Base-by-base conservation (phyloP, 2,888 invertebrate species). In the Strigamia crassipes region DNA sequence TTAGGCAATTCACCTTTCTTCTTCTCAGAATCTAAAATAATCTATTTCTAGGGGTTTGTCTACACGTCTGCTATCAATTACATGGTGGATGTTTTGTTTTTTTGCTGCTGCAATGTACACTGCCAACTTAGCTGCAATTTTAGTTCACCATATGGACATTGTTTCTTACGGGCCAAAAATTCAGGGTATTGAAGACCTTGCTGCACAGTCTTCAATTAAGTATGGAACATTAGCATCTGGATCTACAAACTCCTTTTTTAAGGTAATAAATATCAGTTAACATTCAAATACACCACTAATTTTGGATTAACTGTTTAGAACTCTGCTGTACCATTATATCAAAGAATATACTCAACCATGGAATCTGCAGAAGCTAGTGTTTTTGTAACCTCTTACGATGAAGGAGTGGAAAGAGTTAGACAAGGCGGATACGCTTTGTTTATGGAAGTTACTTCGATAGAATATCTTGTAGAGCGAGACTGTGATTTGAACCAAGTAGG, bases 21-120 rank as follows among this genome's bases (percentile, higher is more conserved):
- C n/a, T n/a, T n/a, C n/a, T n/a, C n/a, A n/a, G n/a, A n/a, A n/a
- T n/a, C n/a, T n/a, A n/a, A n/a, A 42, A 21, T 41, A 38, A 9
- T 21, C 21, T 4, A 13, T 31, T 81, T 86, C 51, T 88, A 94
- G 95, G 89, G 95, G 96, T 56, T 93, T 94, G 15, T 95, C 95
- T 0, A 95, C 96, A 0, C 90, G 96, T 84, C 93, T 95, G 92
- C 93, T 96, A 12, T 95, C 94, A 2, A 95, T 95, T 51, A 95
- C 96, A 92, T 88, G 88, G 96, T 96, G 96, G 96, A 96, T 96
- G 89, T 96, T 96, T 88, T 95, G 95, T 0, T 89, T 96, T 79
- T 96, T 97, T 86, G 96, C 97, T 94, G 96, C 96, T 85, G 96
- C 96, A 0, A 96, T 96, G 9, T 97, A 97, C 88, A 97, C 97